Percentiles rank a stretch among this genome's conserved stretches.
Conservation (phyloP, 1,140 invertebrate genomes). For the Drosophila chauvacae region DNA sequence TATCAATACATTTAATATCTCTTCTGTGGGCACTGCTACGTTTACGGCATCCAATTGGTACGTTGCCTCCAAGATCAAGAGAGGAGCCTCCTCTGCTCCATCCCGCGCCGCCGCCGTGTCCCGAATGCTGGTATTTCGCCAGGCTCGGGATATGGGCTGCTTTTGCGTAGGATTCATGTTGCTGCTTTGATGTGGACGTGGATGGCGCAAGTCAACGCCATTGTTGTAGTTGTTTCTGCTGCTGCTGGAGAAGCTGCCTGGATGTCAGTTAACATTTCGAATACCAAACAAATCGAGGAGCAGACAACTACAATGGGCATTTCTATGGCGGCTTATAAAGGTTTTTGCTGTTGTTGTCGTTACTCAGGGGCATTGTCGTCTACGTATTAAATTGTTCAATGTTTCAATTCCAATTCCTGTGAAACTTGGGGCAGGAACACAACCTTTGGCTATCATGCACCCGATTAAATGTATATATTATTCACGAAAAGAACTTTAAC, state of each 20-base stretch:
- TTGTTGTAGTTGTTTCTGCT: slow-evolving; percentile 52
- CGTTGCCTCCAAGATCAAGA: slow-evolving; percentile 42
- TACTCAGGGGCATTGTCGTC: slow-evolving; percentile 61
- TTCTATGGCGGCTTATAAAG: slow-evolving; percentile 35
- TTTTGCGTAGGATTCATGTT: slow-evolving; percentile 79
- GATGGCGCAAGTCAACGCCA: slow-evolving; percentile 64
- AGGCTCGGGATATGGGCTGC: slow-evolving; percentile 67
- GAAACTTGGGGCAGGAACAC: not conserved
- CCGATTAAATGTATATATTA: not conserved
- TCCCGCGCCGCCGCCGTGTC: not conserved
- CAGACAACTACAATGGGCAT: slow-evolving; percentile 65
- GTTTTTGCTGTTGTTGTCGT: slow-evolving; percentile 21
- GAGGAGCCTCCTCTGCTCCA: not conserved
- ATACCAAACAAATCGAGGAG: slow-evolving; percentile 77
- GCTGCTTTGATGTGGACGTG: slow-evolving; percentile 69
- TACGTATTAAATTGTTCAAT: slow-evolving; percentile 74
- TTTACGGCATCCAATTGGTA: slow-evolving; percentile 78
- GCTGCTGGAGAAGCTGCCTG: slow-evolving; percentile 54
- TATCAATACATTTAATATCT: slow-evolving; percentile 81
- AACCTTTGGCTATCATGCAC: not conserved
- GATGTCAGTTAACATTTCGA: slow-evolving; percentile 74
- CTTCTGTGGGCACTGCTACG: slow-evolving; percentile 51
- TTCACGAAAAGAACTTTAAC: not conserved
- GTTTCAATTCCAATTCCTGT: slow-evolving; percentile 69
- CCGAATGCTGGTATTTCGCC: slow-evolving; percentile 49